Conservation (phyloP, 2,113 vertebrate species). For the Upupa epops region DNA sequence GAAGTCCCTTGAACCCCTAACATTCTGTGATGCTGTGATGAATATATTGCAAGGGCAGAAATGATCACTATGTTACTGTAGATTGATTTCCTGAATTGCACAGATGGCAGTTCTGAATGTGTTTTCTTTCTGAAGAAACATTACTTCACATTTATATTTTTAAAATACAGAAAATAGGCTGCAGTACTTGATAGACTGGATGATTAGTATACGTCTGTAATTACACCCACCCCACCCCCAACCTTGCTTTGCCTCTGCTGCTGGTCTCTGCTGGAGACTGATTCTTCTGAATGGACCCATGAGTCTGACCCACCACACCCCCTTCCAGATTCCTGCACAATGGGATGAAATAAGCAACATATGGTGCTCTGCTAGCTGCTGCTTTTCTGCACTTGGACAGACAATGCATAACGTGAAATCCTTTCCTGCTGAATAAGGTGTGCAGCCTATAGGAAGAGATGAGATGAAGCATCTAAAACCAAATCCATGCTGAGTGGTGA, state of each 20-base stretch:
- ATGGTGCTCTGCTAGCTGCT: background rate
- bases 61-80: background rate
- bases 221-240: background rate
- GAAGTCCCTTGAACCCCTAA: too few species aligned
- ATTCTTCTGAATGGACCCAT: background rate
- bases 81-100: background rate
- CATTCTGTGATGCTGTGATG: too few species aligned
- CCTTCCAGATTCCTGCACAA: background rate
- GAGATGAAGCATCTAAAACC: too few species aligned
- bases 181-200: background rate
- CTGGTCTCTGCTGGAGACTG: background rate
- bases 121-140: background rate
- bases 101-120: accelerated
- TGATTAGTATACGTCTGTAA: background rate
- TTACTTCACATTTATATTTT: background rate
- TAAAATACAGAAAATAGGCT: background rate
- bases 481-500: too few species aligned
- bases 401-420: accelerated
- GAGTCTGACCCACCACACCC: background rate
- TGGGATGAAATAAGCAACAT: background rate
- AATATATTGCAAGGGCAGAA: background rate
- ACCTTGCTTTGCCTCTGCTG: background rate
- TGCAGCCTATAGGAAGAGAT: background rate
- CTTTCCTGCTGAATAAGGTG: background rate
- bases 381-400: background rate